Base-by-base conservation (phyloP, 2,888 invertebrate species). In the Antheraea assamensis region DNA sequence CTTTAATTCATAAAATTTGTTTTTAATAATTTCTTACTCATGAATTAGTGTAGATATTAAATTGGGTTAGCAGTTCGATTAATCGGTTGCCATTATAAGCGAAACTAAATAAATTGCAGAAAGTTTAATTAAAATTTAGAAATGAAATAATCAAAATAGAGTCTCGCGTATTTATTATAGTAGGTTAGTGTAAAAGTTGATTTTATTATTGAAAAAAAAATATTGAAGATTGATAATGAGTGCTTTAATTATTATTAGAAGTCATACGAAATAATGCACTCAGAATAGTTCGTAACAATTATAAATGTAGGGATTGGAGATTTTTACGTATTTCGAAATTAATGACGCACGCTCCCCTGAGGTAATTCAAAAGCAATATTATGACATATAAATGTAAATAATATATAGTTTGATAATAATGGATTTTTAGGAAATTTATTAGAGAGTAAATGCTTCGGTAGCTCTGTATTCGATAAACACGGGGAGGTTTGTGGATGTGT, bases 321-420 rank as follows among this genome's bases (percentile, higher is more conserved):
- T 91, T 91, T 92, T 92, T 87, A 90, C 86, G 88, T 91, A 85
- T 89, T 89, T 89, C 86, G 82, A 90, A 88, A 86, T 90, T 87
- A 61, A 90, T 82, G 88, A 90, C 86, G 92, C 93, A 93, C 93
- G 92, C 92, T 92, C 94, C 94, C 93, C 93, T 87, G 90, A 91
- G 88, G 90, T 92, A 93, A 94, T 88, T 92, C 89, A 92, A 93
- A 94, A 94, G 94, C 94, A 94, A 94, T 94, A 94, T 89, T 93
- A 93, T 89, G 94, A 94, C 92, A 94, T 93, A 94, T 93, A 94
- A 92, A 89, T 93, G 92, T 94, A 93, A 90, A 94, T 91, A 91
- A 88, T 82, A 90, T 93, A 94, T 94, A 94, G 94, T 94, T 94
- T 94, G 93, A 86, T 94, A 94, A 91, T 91, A 90, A 91, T 88